Conservation (phyloP, 2,113 vertebrate species). For the Sturnus vulgaris region DNA sequence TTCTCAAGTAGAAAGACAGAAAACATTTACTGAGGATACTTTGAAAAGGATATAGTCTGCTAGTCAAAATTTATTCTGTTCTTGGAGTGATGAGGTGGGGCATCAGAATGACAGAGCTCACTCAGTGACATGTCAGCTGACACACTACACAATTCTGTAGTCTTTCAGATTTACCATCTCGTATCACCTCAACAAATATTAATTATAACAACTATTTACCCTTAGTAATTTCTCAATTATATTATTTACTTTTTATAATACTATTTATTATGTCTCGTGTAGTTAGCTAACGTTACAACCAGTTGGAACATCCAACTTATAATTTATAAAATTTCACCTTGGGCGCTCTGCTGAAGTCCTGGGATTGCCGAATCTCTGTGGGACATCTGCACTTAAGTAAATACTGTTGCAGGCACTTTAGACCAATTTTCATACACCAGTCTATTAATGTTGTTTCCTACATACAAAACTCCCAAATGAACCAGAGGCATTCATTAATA, state of each 20-base stretch:
- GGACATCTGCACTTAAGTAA: background rate
- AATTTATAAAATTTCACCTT: background rate
- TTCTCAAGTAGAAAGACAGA: background rate
- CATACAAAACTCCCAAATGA: background rate
- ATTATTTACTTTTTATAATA: background rate
- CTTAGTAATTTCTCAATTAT: background rate
- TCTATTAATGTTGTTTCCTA: background rate
- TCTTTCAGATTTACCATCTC: background rate
- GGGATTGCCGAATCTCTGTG: background rate
- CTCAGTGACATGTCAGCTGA: background rate
- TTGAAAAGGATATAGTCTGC: background rate
- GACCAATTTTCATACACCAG: background rate
- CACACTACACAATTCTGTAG: background rate
- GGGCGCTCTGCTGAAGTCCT: background rate
- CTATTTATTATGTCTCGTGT: background rate
- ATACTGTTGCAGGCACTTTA: background rate
- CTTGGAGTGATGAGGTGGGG: background rate
- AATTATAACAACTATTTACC: background rate
- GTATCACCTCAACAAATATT: background rate
- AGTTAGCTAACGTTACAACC: background rate
- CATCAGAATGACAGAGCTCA: background rate
- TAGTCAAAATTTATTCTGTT: background rate
- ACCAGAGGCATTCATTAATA: background rate
- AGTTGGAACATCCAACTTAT: rapidly evolving
- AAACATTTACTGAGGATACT: background rate